These are phyloP conservation scores for Fragum sueziense DNA, from an alignment of 2,888 invertebrate species.

Conservation along the genomic window DNA sequence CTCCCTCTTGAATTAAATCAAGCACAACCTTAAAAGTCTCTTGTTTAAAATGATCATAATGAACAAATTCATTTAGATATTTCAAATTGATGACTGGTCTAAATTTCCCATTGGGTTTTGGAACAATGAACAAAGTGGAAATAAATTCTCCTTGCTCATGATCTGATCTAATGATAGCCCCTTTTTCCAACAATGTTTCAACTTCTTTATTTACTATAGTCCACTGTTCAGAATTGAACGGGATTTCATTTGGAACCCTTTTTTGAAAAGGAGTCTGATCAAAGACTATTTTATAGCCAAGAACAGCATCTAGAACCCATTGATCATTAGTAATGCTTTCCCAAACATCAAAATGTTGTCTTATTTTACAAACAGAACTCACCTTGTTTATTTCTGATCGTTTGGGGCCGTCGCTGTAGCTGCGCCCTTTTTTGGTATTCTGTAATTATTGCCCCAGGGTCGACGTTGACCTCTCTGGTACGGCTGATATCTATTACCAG, in stretches of 20 bases:
- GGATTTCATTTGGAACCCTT: no score
- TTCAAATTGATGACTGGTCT: no score
- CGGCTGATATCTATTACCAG: not conserved
- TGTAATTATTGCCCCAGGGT: not conserved
- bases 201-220: no score
- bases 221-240: no score
- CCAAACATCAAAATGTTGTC: not conserved
- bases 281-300: no score
- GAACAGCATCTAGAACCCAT: slow-evolving; percentile 5
- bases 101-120: not conserved
- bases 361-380: not conserved
- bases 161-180: not conserved
- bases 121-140: not conserved
- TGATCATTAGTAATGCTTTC: not conserved
- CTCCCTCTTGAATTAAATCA: not conserved
- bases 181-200: not conserved
- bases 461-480: not conserved
- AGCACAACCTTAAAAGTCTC: not conserved
- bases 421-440: not conserved
- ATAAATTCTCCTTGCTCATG: no score
- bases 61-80: no score
- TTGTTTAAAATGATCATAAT: no score
- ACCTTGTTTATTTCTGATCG: not conserved
- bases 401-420: slow-evolving; percentile 1
- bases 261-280: not conserved